These are phyloP conservation scores for Philantomba maxwellii DNA, from an alignment of 2,113 vertebrate genomes.

Conservation along the genomic window DNA sequence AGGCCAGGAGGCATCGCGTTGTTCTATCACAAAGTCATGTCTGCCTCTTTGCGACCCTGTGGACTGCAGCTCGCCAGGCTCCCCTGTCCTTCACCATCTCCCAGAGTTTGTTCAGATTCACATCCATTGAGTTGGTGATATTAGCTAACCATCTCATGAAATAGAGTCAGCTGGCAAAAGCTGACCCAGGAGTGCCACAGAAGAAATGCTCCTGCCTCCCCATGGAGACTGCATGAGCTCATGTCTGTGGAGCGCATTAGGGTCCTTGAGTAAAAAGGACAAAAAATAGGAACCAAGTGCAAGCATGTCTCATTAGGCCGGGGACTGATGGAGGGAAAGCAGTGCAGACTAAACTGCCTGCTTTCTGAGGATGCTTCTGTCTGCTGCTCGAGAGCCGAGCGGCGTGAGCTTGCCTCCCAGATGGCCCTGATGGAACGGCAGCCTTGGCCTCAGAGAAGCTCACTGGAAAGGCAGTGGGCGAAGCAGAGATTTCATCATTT, in stretches of 20 bases:
- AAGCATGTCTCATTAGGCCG: not conserved
- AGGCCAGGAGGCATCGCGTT: not conserved
- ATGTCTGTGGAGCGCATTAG: not conserved
- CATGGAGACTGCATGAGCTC: not conserved
- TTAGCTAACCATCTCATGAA: not conserved
- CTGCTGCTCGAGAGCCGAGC: not conserved
- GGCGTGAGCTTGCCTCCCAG: not conserved
- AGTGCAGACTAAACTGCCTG: not conserved
- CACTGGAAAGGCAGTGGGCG: fast-evolving
- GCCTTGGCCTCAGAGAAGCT: not conserved
- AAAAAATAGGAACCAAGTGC: not conserved
- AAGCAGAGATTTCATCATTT: not conserved
- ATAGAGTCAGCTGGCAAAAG: fast-evolving
- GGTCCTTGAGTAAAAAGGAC: not conserved
- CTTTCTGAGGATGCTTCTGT: not conserved
- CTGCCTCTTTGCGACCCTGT: not conserved
- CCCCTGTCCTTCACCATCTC: not conserved
- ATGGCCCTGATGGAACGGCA: not conserved
- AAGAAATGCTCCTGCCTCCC: not conserved
- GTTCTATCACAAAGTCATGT: not conserved
- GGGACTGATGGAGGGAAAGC: not conserved
- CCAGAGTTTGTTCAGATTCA: not conserved
- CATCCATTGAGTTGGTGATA: not conserved
- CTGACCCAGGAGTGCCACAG: not conserved
- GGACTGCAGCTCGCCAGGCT: not conserved